Base-by-base conservation (phyloP, 2,113 vertebrate species). In the Sebastes fasciatus region DNA sequence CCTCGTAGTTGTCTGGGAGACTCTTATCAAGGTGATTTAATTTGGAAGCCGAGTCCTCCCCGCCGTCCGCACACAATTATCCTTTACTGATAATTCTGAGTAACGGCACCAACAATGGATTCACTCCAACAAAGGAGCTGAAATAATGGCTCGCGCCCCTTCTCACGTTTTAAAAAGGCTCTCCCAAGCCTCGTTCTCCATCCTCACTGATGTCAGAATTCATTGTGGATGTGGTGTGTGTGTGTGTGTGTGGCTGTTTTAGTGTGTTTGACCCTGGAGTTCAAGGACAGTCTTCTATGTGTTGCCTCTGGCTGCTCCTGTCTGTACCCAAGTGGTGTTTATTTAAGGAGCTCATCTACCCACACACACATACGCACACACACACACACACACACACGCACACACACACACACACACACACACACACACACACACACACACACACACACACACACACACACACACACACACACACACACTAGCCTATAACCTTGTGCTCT, bases 291-390 rank as follows among this genome's bases (percentile, higher is more conserved):
- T 79, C 90, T 89, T 91, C 81, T 80, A 88, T 84, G 84, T 82
- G 84, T 83, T 82, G 94, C 95, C 94, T 93, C 92, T 91, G 93
- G 94, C 93, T 93, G 91, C 92, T 93, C 86, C 84, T 82, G 88
- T 88, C 88, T 92, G 90, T 90, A 93, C 94, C 93, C 94, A 92
- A 88, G 94, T 90, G 93, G 91, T 89, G 80, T 95, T 94, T 95
- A 95, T 95, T 94, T 95, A 96, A 95, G 93, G 91, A 91, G 90
- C 90, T 86, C 89, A 90, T 92, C 91, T 87, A 92, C 84, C 75
- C 69, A 71, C 73, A 1, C 75, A 57, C 63, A 69, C 66, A 60
- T 66, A 61, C 65, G 74, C 78, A 75, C 74, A 40, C 46, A 67
- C 70, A 64, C 19, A 48, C 64, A 54, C 80, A 26, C 46, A 48